Evolutionary conservation across 1,140 invertebrate species (phyloP).

Genomic region (Zaprionus lachaisei): DNA sequence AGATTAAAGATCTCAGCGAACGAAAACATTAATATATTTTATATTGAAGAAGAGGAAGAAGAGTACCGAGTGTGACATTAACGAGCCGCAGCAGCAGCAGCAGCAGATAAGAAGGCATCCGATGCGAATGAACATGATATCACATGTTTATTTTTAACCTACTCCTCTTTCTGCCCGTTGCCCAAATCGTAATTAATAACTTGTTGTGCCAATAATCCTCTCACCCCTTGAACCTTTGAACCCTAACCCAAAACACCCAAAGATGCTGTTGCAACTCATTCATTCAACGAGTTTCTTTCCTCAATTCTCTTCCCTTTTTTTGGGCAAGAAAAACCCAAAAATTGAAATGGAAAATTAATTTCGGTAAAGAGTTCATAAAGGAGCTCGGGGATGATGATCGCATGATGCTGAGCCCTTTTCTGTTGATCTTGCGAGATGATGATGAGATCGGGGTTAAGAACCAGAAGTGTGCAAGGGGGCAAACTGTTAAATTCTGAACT

Average conservation of each 20-base stretch:
- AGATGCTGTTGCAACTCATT: slow-evolving; percentile 52
- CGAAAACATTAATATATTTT: slow-evolving; percentile 21
- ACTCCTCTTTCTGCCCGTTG: not conserved
- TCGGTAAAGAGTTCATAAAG: slow-evolving; percentile 69
- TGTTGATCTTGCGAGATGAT: slow-evolving; percentile 18
- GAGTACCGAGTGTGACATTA: slow-evolving; percentile 55
- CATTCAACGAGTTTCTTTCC: slow-evolving; percentile 42
- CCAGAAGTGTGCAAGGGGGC: slow-evolving; percentile 52
- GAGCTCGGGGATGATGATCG: slow-evolving; percentile 41
- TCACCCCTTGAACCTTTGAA: slow-evolving; percentile 49
- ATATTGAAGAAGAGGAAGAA: slow-evolving; percentile 12
- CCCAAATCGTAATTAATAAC: slow-evolving; percentile 62
- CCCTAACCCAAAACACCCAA: slow-evolving; percentile 36
- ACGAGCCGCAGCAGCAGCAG: slow-evolving; percentile 26
- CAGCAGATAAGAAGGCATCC: slow-evolving; percentile 46
- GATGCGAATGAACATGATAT: slow-evolving; percentile 48
- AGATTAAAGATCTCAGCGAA: slow-evolving; percentile 43
- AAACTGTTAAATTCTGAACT: slow-evolving; percentile 60
- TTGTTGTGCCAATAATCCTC: slow-evolving; percentile 71
- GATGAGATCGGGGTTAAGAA: slow-evolving; percentile 24
- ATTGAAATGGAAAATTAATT: slow-evolving; percentile 55
- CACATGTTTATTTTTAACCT: slow-evolving; percentile 57
- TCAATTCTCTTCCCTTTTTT: slow-evolving; percentile 40
- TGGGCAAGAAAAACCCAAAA: slow-evolving; percentile 45
- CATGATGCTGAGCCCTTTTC: slow-evolving; percentile 50